A percentile compares a stretch with the other conserved stretches of the same genome.
These are phyloP conservation scores for Idaea aversata DNA, from an alignment of 2,888 invertebrate species.

Conservation along the genomic window DNA sequence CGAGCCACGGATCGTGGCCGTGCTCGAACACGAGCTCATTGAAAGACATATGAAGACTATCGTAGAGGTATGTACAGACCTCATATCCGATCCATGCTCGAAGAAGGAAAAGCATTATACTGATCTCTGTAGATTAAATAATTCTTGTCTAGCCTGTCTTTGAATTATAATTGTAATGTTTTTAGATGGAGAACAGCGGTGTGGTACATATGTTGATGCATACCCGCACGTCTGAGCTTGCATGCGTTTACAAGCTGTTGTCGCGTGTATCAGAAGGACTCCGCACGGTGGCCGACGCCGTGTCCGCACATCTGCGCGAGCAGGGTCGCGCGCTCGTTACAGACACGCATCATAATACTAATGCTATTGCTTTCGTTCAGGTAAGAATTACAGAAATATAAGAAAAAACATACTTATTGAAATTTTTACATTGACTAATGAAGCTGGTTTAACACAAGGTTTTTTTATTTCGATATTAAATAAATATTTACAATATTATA, in stretches of 20 bases:
- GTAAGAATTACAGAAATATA: slow-evolving; percentile 51
- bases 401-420: too few relatives aligned
- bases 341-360: slow-evolving; percentile 94
- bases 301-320: slow-evolving; percentile 95
- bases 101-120: background rate
- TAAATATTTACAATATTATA: too few relatives aligned
- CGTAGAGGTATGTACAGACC: slow-evolving; percentile 53
- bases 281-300: slow-evolving; percentile 97
- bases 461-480: too few relatives aligned
- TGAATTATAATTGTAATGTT: background rate
- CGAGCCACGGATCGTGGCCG: slow-evolving; percentile 96
- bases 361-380: slow-evolving; percentile 96
- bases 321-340: slow-evolving; percentile 97
- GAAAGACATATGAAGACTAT: slow-evolving; percentile 97
- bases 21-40: slow-evolving; percentile 98
- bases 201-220: slow-evolving; percentile 99
- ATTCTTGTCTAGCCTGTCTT: background rate
- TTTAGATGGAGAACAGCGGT: slow-evolving; percentile 98
- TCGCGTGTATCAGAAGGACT: slow-evolving; percentile 95
- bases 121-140: background rate
- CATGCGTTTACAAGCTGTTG: slow-evolving; percentile 98
- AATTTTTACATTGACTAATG: too few relatives aligned
- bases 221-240: slow-evolving; percentile 97
- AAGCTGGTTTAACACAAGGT: too few relatives aligned
- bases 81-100: background rate